Conservation (phyloP, 2,797 vertebrate species). For the Ciconia nigra region DNA sequence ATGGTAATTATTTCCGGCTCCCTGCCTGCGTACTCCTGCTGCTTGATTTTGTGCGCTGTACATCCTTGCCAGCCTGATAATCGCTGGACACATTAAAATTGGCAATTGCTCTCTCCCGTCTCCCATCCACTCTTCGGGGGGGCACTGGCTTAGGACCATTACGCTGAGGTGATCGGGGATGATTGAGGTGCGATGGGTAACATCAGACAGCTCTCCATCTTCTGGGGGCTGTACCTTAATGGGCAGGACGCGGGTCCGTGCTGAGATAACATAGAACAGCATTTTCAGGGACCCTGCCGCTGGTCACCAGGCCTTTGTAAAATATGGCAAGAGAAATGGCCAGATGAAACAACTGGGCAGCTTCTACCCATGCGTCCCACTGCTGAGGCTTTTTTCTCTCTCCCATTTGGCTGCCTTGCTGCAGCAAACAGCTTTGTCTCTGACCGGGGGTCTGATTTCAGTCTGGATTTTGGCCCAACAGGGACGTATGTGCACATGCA, state of each 20-base stretch:
- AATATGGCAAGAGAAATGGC: neutral
- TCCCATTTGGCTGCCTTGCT: neutral
- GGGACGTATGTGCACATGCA: neutral
- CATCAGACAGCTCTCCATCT: neutral
- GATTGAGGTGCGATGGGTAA: neutral
- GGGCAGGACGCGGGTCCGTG: neutral
- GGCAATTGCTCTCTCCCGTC: neutral
- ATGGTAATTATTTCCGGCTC: slow-evolving; percentile 54
- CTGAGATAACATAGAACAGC: neutral
- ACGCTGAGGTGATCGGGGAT: neutral
- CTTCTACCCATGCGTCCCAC: accelerated
- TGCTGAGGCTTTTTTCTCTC: neutral
- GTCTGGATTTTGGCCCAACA: neutral
- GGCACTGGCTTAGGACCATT: neutral
- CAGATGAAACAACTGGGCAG: neutral
- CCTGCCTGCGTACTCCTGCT: slow-evolving; percentile 41
- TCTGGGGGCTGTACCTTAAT: neutral
- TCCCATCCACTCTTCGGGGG: neutral
- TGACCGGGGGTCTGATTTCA: neutral
- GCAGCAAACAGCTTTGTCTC: neutral
- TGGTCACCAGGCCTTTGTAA: neutral
- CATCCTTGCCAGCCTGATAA: slow-evolving; percentile 48
- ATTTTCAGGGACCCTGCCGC: neutral
- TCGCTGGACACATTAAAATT: neutral
- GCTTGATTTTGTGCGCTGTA: slow-evolving; percentile 37